Conservation (phyloP, 2,797 vertebrate genomes). For the Podarcis lilfordi region DNA sequence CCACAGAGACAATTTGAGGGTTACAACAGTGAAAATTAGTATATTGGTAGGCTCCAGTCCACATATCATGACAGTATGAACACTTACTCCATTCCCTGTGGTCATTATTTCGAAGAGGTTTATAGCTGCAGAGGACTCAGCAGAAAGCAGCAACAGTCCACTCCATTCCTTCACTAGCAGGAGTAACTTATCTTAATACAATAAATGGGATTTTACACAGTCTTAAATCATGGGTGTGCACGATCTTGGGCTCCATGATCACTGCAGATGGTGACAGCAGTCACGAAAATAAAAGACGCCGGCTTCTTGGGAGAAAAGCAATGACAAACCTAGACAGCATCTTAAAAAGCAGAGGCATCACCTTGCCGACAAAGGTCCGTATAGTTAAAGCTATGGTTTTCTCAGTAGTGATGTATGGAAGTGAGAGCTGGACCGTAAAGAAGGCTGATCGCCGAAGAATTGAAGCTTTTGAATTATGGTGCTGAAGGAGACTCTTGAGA, state of each 20-base stretch:
- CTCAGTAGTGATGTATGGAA: too few relatives aligned
- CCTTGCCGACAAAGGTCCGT: too few relatives aligned
- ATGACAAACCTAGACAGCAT: too few relatives aligned
- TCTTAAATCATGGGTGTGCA: conserved; percentile 1
- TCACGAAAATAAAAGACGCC: too few relatives aligned
- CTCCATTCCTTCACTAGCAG: neutral
- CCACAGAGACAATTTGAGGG: neutral
- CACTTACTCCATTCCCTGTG: neutral
- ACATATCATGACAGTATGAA: neutral
- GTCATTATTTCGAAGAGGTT: neutral
- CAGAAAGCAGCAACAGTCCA: neutral
- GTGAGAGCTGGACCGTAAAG: too few relatives aligned
- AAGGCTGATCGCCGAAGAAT: too few relatives aligned
- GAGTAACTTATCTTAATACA: neutral
- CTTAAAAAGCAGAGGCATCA: too few relatives aligned
- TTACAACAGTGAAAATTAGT: neutral
- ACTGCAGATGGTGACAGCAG: too few relatives aligned
- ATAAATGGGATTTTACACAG: neutral
- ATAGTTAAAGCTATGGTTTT: too few relatives aligned
- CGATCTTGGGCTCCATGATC: neutral
- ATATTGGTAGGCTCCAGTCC: neutral
- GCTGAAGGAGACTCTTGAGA: too few relatives aligned
- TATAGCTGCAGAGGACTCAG: neutral
- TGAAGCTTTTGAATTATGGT: too few relatives aligned
- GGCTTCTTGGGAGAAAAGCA: too few relatives aligned